Base-by-base conservation (phyloP, 2,797 vertebrate species). In the Allochrocebus solatus region DNA sequence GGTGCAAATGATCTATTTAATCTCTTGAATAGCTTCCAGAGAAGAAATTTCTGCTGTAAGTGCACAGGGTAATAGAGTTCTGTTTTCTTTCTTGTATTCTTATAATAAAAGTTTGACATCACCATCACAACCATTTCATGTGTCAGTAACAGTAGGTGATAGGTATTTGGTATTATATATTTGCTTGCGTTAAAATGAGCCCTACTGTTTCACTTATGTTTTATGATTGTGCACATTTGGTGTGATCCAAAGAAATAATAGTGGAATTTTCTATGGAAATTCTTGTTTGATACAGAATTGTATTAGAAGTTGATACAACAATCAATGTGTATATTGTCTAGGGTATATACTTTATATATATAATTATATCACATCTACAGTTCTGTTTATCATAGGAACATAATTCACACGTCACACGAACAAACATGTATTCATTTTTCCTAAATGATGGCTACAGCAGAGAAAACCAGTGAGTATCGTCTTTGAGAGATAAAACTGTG, bases 101-200 rank as follows among this genome's bases (percentile, higher is more conserved):
- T 89, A 70, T 74, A 95, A 39, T 74, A 82, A 97, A 93, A 41
- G 16, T 16, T 95, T 48, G 46, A 11, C 75, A 46, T 89, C 79
- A 70, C n/a, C 76, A 84, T 50, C 48, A 88, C 16, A 88, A 89
- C 28, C 24, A 39, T 78, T 76, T 91, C 43, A 55, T 72, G 30
- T 67, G n/a, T 89, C 28, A 67, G 24, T 53, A 87, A 41, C 33
- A 78, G 55, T 22, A 61, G 28, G 14, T 46, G 3, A 75, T 75
- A 83, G 48, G 33, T 64, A 70, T 53, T 96, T 88, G 41, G 2
- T 74, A 94, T 14, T 28, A 4, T 33, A 70, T 22, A 10, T 5
- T 84, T 8, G 10, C 26, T 87, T 94, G 53, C 53, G 21, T 80
- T 91, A 96, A 97, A 83, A 84, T 39, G 86, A 96, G 16, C 7